phyloP scores from a whole-genome alignment of 1,140 invertebrate species.

The Vanessa tameamea region DNA sequence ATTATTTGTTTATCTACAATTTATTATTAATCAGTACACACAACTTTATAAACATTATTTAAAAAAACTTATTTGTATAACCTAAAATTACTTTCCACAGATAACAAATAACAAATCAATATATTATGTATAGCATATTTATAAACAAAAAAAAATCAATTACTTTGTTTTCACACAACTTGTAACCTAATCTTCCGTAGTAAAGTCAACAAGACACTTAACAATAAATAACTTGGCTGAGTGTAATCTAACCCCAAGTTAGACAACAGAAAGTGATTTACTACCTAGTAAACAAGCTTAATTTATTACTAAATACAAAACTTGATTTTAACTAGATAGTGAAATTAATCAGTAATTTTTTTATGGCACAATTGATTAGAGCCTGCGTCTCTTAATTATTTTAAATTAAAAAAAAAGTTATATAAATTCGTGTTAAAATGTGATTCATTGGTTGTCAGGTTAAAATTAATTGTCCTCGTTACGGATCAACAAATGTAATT shows the following conservation, averaged over 20 bases:
- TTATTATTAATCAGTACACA: too few relatives aligned
- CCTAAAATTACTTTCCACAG: too few relatives aligned
- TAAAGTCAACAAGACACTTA: slow-evolving; percentile 30
- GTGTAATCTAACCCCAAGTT: slow-evolving; percentile 40
- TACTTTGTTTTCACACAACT: slow-evolving; percentile 24
- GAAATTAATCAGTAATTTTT: slow-evolving; percentile 34
- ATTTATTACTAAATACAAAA: slow-evolving; percentile 51
- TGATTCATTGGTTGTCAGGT: neutral
- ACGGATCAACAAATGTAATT: slow-evolving; percentile 1
- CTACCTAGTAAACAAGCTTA: slow-evolving; percentile 46
- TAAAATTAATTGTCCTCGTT: slow-evolving; percentile 8
- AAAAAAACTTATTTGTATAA: too few relatives aligned
- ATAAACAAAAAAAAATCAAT: neutral
- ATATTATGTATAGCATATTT: neutral
- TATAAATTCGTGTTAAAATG: slow-evolving; percentile 6
- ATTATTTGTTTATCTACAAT: too few relatives aligned
- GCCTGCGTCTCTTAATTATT: neutral
- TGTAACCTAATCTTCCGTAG: slow-evolving; percentile 24
- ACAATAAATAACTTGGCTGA: slow-evolving; percentile 25
- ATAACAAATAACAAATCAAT: neutral
- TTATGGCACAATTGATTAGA: slow-evolving; percentile 8
- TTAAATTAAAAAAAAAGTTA: neutral
- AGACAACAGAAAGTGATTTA: slow-evolving; percentile 50
- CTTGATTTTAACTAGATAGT: slow-evolving; percentile 24
- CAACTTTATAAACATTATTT: too few relatives aligned